Evolutionary conservation across 2,888 invertebrate genomes (phyloP), one percentile per base, ranked within the genome.

Genomic region (Gibbula magus): DNA sequence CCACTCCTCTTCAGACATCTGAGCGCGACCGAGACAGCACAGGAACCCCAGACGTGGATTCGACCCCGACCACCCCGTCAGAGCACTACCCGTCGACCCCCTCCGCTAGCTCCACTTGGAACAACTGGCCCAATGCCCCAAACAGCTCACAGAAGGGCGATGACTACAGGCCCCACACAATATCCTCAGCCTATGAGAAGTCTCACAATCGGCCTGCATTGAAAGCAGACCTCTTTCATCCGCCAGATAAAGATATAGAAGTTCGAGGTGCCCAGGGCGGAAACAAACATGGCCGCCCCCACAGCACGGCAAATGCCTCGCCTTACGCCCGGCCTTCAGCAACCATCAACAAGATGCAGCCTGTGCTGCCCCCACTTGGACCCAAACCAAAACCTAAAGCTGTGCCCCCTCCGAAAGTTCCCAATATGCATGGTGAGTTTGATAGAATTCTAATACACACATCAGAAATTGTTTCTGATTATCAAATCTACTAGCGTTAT

Each of bases 121-220:
- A 89, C 53, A 91, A 91, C 84, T 91, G 91, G 91, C 91, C 91
- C 10, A 91, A 90, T 79, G 87, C 88, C 45, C 89, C 91, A 4
- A 84, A 78, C 45, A 75, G 77, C 1, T 79, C 77, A 18, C 88
- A 88, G 53, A 92, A 91, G 45, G 85, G 89, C 16, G 93, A 93
- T 25, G 85, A 82, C 22, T 97, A 97, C 85, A 94, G 98, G 83
- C 98, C 98, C 0, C 98, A 98, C 91, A 98, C 98, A 70, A 98
- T 98, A 90, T 98, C 98, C 5, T 96, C 97, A 84, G 97, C 96
- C 10, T 97, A 97, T 91, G 97, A 97, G 93, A 96, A 96, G 89
- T 86, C 87, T 39, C 95, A 95, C 93, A 95, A 96, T 84, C 95
- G 98, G 82, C 96, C 98, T 20, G 96, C 97, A 0, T 94, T 98